Base-by-base conservation (phyloP, 1,140 invertebrate species). In the Rhopalosiphum maidis region DNA sequence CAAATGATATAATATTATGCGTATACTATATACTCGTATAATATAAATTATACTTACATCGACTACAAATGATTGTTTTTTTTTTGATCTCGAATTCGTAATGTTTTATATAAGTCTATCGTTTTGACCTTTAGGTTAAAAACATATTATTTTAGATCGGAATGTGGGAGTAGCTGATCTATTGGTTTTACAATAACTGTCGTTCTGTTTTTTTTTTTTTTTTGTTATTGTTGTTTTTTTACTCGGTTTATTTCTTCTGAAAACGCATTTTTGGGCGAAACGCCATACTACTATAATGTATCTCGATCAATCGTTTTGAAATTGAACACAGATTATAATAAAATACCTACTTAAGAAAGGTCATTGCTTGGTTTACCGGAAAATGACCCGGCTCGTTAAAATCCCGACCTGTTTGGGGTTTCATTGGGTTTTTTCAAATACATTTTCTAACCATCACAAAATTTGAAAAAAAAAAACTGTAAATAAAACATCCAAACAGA, bases 261-360 rank as follows among this genome's bases (percentile, higher is more conserved):
- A 77, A 77, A n/a, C 60, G 30, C 60, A 77, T 77, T 77, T 77
- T 77, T 77, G 30, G 60, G 30, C 30, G 60, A 5, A 30, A 18
- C 60, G 60, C 60, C 60, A 77, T n/a, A 68, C 60, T 77, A 30
- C 48, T 68, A 68, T 77, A 77, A 77, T 77, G 60, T 35, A 77
- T 77, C 15, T n/a, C 30, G 60, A n/a, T 77, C 60, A 77, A 77
- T 77, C n/a, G 30, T 15, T 77, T 77, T 77, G 30, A 77, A 77
- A 77, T 77, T 77, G 60, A 77, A 77, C 60, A 77, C 60, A n/a
- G 60, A 77, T 77, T 77, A n/a, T 77, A 77, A 77, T 77, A 77
- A 77, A 35, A 77, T 77, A 77, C 30, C 60, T 77, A 77, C 60
- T 77, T 77, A 77, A 77, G 60, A 77, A 77, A n/a, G n/a, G 30